A percentile compares a stretch with the other conserved stretches of the same genome.
Evolutionary conservation across 2,888 invertebrate genomes (phyloP).

Genomic region (Drosophila recens): DNA sequence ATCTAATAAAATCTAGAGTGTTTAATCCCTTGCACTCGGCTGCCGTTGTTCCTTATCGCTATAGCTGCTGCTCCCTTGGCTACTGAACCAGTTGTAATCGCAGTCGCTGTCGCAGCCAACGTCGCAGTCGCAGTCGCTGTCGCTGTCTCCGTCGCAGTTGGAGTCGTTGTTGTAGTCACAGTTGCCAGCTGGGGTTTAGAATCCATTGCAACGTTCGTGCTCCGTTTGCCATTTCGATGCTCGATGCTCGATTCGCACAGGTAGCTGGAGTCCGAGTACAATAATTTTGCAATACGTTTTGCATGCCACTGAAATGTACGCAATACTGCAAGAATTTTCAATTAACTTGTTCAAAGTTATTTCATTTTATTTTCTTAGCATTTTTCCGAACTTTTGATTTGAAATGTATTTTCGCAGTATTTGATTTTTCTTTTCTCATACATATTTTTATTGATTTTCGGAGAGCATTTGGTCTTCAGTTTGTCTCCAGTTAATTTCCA

Average conservation of each 20-base stretch:
- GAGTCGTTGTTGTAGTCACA: slow-evolving; percentile 30
- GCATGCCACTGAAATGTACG: neutral
- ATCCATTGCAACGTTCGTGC: slow-evolving; percentile 42
- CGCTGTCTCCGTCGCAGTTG: neutral
- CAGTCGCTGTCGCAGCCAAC: slow-evolving; percentile 2
- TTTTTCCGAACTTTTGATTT: neutral
- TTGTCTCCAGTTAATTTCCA: neutral
- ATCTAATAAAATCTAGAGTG: slow-evolving; percentile 81
- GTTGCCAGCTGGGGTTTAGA: slow-evolving; percentile 44
- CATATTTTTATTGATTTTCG: neutral
- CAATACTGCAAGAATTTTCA: neutral
- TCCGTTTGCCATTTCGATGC: slow-evolving; percentile 28
- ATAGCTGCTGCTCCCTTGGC: slow-evolving; percentile 28
- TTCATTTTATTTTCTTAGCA: neutral
- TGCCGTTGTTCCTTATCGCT: slow-evolving; percentile 51
- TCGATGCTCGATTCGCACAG: slow-evolving; percentile 1
- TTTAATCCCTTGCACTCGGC: slow-evolving; percentile 77
- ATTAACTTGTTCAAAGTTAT: neutral
- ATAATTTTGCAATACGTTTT: neutral
- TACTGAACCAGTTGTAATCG: slow-evolving; percentile 21
- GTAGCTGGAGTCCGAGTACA: neutral
- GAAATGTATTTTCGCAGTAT: neutral
- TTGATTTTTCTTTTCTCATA: neutral
- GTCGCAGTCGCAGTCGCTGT: too few species aligned
- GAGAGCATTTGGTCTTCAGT: slow-evolving; percentile 17